Evolutionary conservation across 2,113 vertebrate genomes (phyloP), one percentile per base, ranked within the genome.

Genomic region (Mola mola): DNA sequence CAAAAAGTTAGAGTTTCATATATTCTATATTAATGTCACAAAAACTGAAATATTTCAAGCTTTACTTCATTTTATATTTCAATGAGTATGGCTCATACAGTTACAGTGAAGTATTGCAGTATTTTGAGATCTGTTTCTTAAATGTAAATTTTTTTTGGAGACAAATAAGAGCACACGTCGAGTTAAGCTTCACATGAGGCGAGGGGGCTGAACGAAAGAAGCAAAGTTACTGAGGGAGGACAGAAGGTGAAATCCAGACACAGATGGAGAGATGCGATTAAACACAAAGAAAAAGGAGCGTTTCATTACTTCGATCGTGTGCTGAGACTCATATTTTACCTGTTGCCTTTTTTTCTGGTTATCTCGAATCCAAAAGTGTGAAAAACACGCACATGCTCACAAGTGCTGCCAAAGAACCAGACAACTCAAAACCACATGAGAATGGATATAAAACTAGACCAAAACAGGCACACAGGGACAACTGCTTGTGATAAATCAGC

Each of bases 401-500:
- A 49, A 62, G 49, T 65, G 66, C 63, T 61, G 79, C 76, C 74
- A 87, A 66, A 68, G 56, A 77, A 26, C 31, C 42, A 38, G 64
- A 63, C 72, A 72, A 85, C 79, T 72, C 40, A n/a, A 76, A 84
- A 78, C 65, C 82, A 83, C 58, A 88, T 83, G 84, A 75, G 40
- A 66, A 38, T 58, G 41, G 46, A 66, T 37, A 57, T 31, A 42
- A 50, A 70, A 13, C 48, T 29, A 49, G n/a, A n/a, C n/a, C n/a
- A 17, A 72, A 20, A 53, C 37, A 37, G 25, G 37, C 11, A 41
- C 34, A 34, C 24, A 42, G 33, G 34, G 12, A 63, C 53, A 79
- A 69, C 34, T 31, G 46, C 60, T 56, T 31, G 50, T 48, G 36
- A 79, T 81, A 85, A 87, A 85, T 83, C 73, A 75, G 41, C 41